Evolutionary conservation across 1,140 invertebrate genomes (phyloP).

Genomic region (Apocrypta bakeri): DNA sequence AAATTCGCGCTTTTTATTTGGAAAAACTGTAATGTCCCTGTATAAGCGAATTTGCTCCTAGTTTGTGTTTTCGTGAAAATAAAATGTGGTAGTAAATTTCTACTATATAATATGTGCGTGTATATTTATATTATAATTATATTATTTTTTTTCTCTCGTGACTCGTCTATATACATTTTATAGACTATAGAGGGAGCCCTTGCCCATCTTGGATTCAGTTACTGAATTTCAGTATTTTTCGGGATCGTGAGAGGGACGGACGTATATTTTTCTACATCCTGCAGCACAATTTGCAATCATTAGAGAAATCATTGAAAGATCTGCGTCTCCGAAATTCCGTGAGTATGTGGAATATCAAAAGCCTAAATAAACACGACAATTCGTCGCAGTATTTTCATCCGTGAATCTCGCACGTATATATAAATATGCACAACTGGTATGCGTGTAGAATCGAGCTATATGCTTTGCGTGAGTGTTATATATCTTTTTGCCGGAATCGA

Average conservation of each 20-base stretch:
- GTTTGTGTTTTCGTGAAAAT: too few relatives aligned
- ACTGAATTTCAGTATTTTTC: constrained; percentile 47
- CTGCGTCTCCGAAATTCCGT: constrained; percentile 7
- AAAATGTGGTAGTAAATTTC: too few relatives aligned
- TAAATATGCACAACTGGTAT: too few relatives aligned
- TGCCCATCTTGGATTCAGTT: constrained; percentile 48
- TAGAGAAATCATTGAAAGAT: constrained; percentile 10
- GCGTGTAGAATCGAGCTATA: too few relatives aligned
- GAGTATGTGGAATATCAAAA: constrained; percentile 25
- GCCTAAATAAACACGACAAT: neutral
- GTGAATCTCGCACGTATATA: neutral
- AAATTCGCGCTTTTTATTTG: constrained; percentile 13
- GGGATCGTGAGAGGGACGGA: constrained; percentile 10
- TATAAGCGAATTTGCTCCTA: too few relatives aligned
- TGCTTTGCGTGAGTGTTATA: neutral
- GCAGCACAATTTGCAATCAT: constrained; percentile 2
- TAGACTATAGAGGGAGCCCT: constrained; percentile 7
- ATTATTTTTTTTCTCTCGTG: too few relatives aligned
- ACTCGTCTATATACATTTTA: too few relatives aligned
- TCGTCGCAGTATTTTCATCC: neutral
- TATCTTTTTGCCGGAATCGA: neutral
- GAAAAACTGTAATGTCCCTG: too few relatives aligned
- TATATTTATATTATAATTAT: too few relatives aligned
- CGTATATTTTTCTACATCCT: constrained; percentile 18
- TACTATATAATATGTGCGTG: too few relatives aligned